A percentile compares a stretch with the other conserved stretches of the same genome.
Evolutionary conservation across 2,888 invertebrate species (phyloP).

Genomic region (Melanophora roralis): DNA sequence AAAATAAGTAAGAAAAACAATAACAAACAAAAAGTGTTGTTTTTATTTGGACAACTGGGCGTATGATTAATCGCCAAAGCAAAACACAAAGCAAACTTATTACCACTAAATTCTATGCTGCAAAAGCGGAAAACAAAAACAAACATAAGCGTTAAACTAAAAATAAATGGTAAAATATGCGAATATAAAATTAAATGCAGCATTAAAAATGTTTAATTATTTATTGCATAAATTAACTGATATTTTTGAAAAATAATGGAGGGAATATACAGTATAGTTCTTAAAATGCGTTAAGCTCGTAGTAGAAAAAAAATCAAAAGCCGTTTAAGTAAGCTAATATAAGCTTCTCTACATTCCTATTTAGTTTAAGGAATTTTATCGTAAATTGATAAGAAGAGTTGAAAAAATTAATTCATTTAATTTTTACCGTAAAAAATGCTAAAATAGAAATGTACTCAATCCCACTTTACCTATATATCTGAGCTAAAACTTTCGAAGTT

Average conservation of each 20-base stretch:
- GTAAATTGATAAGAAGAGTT: too few relatives aligned
- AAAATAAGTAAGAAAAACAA: background rate
- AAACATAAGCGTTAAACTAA: background rate
- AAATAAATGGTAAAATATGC: background rate
- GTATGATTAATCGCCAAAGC: slow-evolving; percentile 44
- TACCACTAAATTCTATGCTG: slow-evolving; percentile 5
- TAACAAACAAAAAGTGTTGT: background rate
- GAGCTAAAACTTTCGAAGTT: too few relatives aligned
- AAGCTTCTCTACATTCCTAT: too few relatives aligned
- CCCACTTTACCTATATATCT: too few relatives aligned
- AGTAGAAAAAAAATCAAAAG: too few relatives aligned
- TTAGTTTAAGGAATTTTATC: too few relatives aligned
- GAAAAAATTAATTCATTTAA: too few relatives aligned
- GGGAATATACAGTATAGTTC: too few relatives aligned
- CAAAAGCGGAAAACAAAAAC: background rate
- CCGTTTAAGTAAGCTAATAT: too few relatives aligned
- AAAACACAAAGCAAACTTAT: slow-evolving; percentile 4
- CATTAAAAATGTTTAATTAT: background rate
- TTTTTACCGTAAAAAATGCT: too few relatives aligned
- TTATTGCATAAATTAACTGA: background rate
- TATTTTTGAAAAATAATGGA: background rate
- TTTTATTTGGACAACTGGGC: slow-evolving; percentile 22
- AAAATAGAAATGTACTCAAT: too few relatives aligned
- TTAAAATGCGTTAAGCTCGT: too few relatives aligned
- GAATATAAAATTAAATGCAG: background rate